Conservation (phyloP, 1,140 invertebrate species). For the Copidosoma floridanum region DNA sequence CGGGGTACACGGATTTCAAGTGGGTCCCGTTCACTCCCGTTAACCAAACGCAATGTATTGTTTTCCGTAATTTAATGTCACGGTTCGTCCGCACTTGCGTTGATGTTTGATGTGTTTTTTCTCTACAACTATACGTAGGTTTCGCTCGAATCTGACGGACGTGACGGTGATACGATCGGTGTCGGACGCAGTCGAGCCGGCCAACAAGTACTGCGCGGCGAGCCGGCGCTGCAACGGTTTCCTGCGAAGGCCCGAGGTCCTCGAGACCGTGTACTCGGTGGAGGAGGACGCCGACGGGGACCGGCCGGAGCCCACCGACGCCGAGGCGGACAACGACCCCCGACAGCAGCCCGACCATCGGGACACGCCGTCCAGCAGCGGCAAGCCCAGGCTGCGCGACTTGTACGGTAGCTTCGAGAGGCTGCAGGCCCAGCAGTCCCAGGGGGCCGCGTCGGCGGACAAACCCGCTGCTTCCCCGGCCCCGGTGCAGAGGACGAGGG, state of each 20-base stretch:
- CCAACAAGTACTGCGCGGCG: conserved; percentile 67
- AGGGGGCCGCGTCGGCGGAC: conserved; percentile 44
- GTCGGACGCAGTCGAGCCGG: conserved; percentile 70
- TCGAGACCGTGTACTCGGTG: conserved; percentile 83
- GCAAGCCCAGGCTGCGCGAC: conserved; percentile 37
- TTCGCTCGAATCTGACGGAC: conserved; percentile 52
- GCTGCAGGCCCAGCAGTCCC: no score
- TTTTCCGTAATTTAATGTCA: no score
- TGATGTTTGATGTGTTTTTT: neutral
- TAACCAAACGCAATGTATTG: no score
- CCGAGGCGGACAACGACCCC: conserved; percentile 36
- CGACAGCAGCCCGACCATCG: neutral
- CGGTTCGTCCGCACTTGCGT: neutral
- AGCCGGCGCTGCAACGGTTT: conserved; percentile 72
- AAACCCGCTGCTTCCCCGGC: conserved; percentile 24
- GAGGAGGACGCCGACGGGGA: conserved; percentile 74
- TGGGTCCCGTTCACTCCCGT: no score
- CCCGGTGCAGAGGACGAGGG: conserved; percentile 40
- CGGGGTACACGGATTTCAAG: neutral
- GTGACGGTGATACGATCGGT: conserved; percentile 76
- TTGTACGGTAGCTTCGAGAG: conserved; percentile 56
- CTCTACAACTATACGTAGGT: no score
- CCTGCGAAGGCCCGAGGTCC: conserved; percentile 71
- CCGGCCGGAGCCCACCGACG: conserved; percentile 38
- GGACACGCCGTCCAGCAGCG: neutral